phyloP scores from a whole-genome alignment of 2,888 invertebrate genomes.

The Caenorhabditis doughertyi region DNA sequence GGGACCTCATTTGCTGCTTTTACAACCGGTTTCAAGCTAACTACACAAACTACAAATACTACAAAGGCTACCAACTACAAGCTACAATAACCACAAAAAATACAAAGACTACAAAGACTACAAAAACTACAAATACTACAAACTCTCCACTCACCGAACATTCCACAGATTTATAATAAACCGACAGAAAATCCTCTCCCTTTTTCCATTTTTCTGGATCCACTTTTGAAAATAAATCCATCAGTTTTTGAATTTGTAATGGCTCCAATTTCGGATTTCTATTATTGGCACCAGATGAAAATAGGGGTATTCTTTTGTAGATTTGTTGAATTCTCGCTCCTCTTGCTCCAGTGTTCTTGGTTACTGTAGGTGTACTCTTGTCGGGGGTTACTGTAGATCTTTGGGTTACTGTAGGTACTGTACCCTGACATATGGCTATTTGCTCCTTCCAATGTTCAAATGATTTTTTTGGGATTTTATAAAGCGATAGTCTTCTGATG shows the following conservation, averaged over 20 bases:
- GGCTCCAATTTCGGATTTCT: background rate
- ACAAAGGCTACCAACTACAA: too few species aligned
- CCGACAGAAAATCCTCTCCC: too few species aligned
- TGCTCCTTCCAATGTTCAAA: background rate
- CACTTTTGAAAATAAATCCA: background rate
- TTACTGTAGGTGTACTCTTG: background rate
- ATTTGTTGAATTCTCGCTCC: too few species aligned
- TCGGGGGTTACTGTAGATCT: background rate
- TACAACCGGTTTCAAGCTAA: too few species aligned
- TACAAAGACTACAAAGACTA: too few species aligned
- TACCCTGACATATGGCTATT: background rate
- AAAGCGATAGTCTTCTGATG: background rate
- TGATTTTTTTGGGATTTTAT: background rate
- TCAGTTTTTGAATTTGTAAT: background rate
- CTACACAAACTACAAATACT: too few species aligned
- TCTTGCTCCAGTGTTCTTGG: background rate
- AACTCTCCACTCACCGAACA: too few species aligned
- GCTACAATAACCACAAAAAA: too few species aligned
- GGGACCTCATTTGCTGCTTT: too few species aligned
- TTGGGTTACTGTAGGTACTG: background rate
- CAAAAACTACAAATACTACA: too few species aligned
- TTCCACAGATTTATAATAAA: too few species aligned
- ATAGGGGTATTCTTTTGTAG: background rate
- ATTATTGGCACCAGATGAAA: background rate
- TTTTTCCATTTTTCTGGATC: too few species aligned